A percentile compares a stretch with the other conserved stretches of the same genome.
Evolutionary conservation across 2,797 vertebrate species (phyloP).

Genomic region (Darevskia nairensis): DNA sequence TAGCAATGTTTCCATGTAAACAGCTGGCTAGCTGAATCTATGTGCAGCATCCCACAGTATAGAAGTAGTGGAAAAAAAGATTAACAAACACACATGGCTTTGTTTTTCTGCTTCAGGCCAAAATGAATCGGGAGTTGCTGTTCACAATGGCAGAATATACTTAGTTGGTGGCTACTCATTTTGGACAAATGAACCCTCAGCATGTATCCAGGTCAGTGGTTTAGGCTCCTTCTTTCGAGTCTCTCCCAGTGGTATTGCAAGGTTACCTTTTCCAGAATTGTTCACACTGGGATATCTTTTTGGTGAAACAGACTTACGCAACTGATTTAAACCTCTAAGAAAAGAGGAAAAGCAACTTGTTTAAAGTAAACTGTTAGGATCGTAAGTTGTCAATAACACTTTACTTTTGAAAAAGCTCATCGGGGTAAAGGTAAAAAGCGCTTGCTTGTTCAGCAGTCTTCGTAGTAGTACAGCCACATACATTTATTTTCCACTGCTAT

Average conservation of each 20-base stretch:
- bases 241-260: constrained; percentile 57
- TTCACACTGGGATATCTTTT: constrained; percentile 51
- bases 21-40: neutral
- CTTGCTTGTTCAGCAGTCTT: neutral
- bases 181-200: constrained; percentile 98
- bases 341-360: constrained; percentile 34
- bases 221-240: constrained; percentile 67
- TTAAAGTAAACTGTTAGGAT: constrained; percentile 36
- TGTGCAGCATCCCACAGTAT: constrained; percentile 24
- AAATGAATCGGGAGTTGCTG: constrained; percentile 95
- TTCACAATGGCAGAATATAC: constrained; percentile 96
- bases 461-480: neutral
- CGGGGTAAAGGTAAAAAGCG: constrained; percentile 14
- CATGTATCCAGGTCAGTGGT: constrained; percentile 94
- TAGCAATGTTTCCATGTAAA: neutral
- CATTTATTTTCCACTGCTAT: neutral
- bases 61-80: neutral
- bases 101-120: constrained; percentile 85
- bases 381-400: neutral
- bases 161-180: constrained; percentile 98
- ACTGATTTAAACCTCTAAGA: constrained; percentile 36
- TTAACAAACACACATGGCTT: constrained; percentile 68
- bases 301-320: constrained; percentile 31
- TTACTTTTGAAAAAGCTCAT: constrained; percentile 21
- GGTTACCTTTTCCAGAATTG: constrained; percentile 50